Percentiles rank a stretch among this genome's conserved stretches.
Evolutionary conservation across 2,113 vertebrate species (phyloP).

Genomic region (Ameiurus melas): DNA sequence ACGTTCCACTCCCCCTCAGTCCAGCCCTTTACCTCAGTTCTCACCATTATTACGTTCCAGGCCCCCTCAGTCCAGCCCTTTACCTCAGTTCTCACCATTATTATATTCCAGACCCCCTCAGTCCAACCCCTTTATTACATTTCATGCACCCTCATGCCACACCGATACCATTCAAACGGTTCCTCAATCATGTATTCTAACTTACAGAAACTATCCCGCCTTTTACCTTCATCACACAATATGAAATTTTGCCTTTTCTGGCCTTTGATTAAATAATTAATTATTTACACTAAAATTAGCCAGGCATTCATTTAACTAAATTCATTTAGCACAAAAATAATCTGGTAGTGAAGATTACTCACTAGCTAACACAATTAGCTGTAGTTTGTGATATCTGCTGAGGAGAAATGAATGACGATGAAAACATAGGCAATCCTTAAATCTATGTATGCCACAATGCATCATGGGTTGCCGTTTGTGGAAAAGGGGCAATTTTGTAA

Average conservation of each 20-base stretch:
- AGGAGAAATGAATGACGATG: too few relatives aligned
- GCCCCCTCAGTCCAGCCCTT: background rate
- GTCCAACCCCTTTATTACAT: background rate
- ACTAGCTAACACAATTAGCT: too few relatives aligned
- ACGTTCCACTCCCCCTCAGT: too few relatives aligned
- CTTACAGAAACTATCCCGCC: background rate
- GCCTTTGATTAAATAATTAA: background rate
- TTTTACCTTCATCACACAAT: background rate
- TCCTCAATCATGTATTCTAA: background rate
- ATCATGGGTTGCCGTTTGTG: background rate
- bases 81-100: background rate
- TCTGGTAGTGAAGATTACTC: too few relatives aligned
- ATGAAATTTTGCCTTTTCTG: background rate
- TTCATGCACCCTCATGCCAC: background rate
- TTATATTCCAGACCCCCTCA: background rate
- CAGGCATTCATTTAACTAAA: too few relatives aligned
- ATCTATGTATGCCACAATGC: background rate
- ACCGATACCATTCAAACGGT: background rate
- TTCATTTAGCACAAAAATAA: too few relatives aligned
- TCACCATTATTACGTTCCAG: too few relatives aligned
- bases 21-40: too few relatives aligned
- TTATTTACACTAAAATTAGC: too few relatives aligned
- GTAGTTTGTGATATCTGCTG: too few relatives aligned
- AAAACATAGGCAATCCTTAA: background rate
- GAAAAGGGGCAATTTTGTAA: background rate